Conservation (phyloP, 2,113 vertebrate genomes). For the Erythrocercus mccallii region DNA sequence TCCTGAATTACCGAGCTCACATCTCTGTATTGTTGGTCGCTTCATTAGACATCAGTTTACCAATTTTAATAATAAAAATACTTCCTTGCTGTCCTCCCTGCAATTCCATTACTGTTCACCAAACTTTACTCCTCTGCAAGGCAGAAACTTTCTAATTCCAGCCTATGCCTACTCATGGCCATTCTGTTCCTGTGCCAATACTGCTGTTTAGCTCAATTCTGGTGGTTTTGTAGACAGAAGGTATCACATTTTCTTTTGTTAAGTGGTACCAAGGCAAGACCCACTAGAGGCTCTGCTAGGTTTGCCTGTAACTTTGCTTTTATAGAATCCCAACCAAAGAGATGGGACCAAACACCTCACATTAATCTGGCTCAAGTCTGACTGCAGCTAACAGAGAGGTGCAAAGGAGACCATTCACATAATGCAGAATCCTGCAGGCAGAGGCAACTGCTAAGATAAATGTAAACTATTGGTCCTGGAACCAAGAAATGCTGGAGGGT, state of each 20-base stretch:
- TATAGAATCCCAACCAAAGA: background rate
- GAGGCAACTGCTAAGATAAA: background rate
- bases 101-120: background rate
- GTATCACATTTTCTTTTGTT: background rate
- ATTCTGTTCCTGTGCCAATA: background rate
- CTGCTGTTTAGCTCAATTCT: background rate
- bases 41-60: background rate
- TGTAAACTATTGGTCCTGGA: background rate
- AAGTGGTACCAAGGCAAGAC: background rate
- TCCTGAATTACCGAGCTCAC: background rate
- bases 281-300: background rate
- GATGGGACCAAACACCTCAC: background rate
- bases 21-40: background rate
- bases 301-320: background rate
- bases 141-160: background rate
- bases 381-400: background rate
- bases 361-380: background rate
- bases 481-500: background rate
- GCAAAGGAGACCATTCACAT: background rate
- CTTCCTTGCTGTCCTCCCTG: background rate
- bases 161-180: background rate
- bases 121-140: background rate
- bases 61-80: background rate
- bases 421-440: accelerated
- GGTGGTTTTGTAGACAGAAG: background rate